These are phyloP conservation scores for Dione juno DNA, from an alignment of 2,888 invertebrate species.

Conservation along the genomic window DNA sequence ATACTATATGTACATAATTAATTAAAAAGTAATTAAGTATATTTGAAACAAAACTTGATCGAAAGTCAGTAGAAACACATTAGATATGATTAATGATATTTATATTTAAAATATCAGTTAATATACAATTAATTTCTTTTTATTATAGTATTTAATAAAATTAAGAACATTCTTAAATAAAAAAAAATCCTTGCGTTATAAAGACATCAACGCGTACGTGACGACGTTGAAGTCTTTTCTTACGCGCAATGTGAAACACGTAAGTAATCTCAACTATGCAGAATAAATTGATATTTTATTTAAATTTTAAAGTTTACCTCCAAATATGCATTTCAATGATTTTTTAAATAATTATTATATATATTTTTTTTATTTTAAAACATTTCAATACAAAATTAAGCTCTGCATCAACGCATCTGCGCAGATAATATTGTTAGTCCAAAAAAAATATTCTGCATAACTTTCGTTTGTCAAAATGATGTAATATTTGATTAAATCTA, in stretches of 20 bases:
- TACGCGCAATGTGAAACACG: slow-evolving; percentile 26
- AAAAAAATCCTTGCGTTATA: slow-evolving; percentile 56
- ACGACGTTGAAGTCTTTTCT: slow-evolving; percentile 46
- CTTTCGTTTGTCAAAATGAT: slow-evolving; percentile 34
- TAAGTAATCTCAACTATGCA: not conserved
- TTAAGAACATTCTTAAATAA: not conserved
- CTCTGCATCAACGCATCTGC: slow-evolving; percentile 48
- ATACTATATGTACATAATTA: not conserved
- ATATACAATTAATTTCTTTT: not conserved
- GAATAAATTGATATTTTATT: not conserved
- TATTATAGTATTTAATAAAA: not conserved
- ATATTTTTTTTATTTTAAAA: slow-evolving; percentile 42
- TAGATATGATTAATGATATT: slow-evolving; percentile 12
- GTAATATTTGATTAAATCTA: slow-evolving; percentile 51
- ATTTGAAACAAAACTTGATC: slow-evolving; percentile 15
- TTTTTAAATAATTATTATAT: slow-evolving; percentile 41
- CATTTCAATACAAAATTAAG: slow-evolving; percentile 44
- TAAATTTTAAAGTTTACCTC: slow-evolving; percentile 1
- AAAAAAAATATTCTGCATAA: slow-evolving; percentile 22
- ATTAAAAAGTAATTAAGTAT: not conserved
- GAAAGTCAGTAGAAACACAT: slow-evolving; percentile 32
- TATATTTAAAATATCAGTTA: not conserved
- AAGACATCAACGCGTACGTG: slow-evolving; percentile 71
- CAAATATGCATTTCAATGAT: slow-evolving; percentile 3
- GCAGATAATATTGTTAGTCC: slow-evolving; percentile 41